Evolutionary conservation across 2,113 vertebrate species (phyloP).

Genomic region (Burhinus bistriatus): DNA sequence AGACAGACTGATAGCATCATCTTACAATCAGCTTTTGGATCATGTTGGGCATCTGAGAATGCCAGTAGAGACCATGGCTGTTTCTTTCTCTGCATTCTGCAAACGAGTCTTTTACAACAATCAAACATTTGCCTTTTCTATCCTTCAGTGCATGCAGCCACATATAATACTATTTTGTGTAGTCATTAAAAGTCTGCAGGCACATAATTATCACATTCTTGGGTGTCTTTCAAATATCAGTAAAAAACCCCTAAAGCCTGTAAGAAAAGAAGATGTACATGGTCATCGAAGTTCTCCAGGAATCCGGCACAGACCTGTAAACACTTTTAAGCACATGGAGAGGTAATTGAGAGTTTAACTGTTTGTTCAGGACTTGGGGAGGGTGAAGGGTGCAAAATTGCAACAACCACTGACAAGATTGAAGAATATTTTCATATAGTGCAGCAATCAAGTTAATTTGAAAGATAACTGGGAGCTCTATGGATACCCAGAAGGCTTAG

Average conservation of each 20-base stretch:
- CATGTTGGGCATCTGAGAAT: conserved; percentile 17
- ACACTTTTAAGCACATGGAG: not conserved
- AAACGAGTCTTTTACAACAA: not conserved
- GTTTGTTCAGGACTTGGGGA: not conserved
- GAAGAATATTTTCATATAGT: not conserved
- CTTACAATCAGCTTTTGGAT: conserved; percentile 25
- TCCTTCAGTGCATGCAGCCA: not conserved
- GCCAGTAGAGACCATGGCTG: not conserved
- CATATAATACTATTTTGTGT: not conserved
- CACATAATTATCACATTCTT: not conserved
- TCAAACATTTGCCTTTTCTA: not conserved
- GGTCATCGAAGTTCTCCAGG: not conserved
- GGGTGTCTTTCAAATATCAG: not conserved
- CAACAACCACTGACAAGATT: not conserved
- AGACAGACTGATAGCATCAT: conserved; percentile 32
- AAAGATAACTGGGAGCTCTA: not conserved
- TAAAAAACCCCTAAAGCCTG: not conserved
- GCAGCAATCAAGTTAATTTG: not conserved
- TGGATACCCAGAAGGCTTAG: not conserved
- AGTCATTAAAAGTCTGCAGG: not conserved
- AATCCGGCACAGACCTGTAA: not conserved
- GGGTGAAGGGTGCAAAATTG: not conserved
- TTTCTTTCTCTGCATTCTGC: not conserved
- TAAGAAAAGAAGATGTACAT: not conserved
- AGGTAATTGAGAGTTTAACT: not conserved